These are phyloP conservation scores for Narcine bancroftii DNA, from an alignment of 2,113 vertebrate species.

Conservation along the genomic window DNA sequence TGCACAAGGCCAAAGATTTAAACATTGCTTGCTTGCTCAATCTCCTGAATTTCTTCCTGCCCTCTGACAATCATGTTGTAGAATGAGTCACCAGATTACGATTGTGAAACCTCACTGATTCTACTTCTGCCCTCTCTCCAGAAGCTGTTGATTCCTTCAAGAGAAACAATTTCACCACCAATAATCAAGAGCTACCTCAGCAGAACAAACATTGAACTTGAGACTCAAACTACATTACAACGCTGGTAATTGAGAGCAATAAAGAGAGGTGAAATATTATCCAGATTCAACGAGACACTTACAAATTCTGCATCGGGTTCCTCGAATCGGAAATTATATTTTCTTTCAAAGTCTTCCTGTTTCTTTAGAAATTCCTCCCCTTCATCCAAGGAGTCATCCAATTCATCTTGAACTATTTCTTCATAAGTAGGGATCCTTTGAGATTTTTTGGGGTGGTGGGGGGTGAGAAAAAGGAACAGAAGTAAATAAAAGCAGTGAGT, in stretches of 20 bases:
- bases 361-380: slow-evolving; percentile 71
- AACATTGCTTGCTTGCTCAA: background rate
- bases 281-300: background rate
- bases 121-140: background rate
- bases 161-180: background rate
- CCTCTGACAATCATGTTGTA: background rate
- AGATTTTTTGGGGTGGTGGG: background rate
- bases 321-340: slow-evolving; percentile 84
- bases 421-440: slow-evolving; percentile 57
- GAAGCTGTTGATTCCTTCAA: background rate
- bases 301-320: slow-evolving; percentile 65
- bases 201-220: background rate
- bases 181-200: background rate
- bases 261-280: background rate
- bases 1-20: background rate
- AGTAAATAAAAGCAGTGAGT: background rate
- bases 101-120: background rate
- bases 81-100: background rate
- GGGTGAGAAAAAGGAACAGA: background rate
- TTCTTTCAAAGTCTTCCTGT: slow-evolving; percentile 80
- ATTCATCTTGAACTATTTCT: slow-evolving; percentile 58
- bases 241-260: background rate
- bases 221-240: background rate
- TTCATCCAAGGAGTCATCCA: slow-evolving; percentile 76
- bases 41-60: background rate